Evolutionary conservation across 2,888 invertebrate species (phyloP).

Genomic region (Pemphredon lugubris): DNA sequence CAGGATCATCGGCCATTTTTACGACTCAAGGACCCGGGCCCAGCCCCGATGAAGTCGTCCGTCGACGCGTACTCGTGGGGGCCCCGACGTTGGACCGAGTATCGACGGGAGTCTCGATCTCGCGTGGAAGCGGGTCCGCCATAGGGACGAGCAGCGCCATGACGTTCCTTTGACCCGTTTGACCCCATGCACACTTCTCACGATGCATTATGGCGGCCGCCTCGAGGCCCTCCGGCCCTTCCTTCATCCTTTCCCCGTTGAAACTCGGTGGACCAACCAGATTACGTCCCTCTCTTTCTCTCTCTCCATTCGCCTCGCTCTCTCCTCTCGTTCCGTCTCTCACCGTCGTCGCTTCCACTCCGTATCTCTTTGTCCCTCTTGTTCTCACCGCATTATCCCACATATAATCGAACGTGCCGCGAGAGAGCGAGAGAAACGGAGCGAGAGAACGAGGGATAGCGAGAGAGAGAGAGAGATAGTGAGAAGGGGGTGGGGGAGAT

Average conservation of each 20-base stretch:
- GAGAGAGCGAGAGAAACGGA: constrained; percentile 6
- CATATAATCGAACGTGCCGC: constrained; percentile 71
- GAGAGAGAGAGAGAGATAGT: constrained; percentile 32
- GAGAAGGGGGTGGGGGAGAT: constrained; percentile 36
- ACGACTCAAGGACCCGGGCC: constrained; percentile 44
- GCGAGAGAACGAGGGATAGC: constrained; percentile 24
- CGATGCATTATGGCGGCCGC: constrained; percentile 79
- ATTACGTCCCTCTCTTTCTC: constrained; percentile 73
- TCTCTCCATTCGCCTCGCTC: constrained; percentile 46
- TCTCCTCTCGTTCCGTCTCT: constrained; percentile 32
- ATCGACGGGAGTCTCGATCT: constrained; percentile 39
- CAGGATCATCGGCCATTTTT: constrained; percentile 56
- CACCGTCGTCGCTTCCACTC: constrained; percentile 26
- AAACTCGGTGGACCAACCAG: constrained; percentile 76
- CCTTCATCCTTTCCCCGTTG: constrained; percentile 77
- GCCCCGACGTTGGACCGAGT: constrained; percentile 42
- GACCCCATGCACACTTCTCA: constrained; percentile 79
- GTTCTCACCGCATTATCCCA: constrained; percentile 75
- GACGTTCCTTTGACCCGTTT: constrained; percentile 79
- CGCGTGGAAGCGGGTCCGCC: constrained; percentile 64
- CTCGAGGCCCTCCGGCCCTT: constrained; percentile 75
- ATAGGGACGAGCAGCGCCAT: constrained; percentile 75
- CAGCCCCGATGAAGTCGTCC: constrained; percentile 57
- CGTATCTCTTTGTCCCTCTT: constrained; percentile 60
- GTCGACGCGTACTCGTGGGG: constrained; percentile 18